Evolutionary conservation across 2,113 vertebrate species (phyloP).

Genomic region (Caracal caracal): DNA sequence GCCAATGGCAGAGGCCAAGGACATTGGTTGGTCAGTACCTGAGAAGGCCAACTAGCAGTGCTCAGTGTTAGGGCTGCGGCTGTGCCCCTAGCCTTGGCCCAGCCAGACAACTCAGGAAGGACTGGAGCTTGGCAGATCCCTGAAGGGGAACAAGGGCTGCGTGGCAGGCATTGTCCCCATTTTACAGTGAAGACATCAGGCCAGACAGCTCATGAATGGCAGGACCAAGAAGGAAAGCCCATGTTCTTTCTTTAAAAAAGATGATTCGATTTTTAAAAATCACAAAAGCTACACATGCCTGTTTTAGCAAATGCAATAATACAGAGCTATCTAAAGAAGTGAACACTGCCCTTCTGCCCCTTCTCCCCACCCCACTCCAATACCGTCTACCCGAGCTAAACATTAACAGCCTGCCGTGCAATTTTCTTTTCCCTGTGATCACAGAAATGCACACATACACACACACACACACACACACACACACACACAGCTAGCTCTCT

Average conservation of each 20-base stretch:
- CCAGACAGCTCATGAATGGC: background rate
- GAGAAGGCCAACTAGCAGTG: background rate
- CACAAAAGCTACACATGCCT: background rate
- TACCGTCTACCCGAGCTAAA: background rate
- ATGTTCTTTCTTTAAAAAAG: background rate
- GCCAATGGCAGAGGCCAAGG: background rate
- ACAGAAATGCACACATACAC: background rate
- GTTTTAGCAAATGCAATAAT: background rate
- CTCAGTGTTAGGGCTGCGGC: background rate
- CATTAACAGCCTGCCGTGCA: background rate
- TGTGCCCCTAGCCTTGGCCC: background rate
- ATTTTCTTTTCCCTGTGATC: background rate
- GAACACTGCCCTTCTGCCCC: background rate
- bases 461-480: background rate
- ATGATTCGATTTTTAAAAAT: background rate
- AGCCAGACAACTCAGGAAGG: background rate
- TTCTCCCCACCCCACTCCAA: background rate
- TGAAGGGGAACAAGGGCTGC: accelerated
- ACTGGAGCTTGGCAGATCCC: background rate
- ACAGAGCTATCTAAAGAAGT: background rate
- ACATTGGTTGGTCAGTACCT: too few species aligned
- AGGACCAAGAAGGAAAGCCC: background rate
- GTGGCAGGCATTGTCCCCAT: background rate
- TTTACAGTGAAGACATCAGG: background rate
- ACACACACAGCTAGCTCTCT: background rate